Evolutionary conservation across 2,888 invertebrate species (phyloP).

Genomic region (Glyphotaelius pellucidus): DNA sequence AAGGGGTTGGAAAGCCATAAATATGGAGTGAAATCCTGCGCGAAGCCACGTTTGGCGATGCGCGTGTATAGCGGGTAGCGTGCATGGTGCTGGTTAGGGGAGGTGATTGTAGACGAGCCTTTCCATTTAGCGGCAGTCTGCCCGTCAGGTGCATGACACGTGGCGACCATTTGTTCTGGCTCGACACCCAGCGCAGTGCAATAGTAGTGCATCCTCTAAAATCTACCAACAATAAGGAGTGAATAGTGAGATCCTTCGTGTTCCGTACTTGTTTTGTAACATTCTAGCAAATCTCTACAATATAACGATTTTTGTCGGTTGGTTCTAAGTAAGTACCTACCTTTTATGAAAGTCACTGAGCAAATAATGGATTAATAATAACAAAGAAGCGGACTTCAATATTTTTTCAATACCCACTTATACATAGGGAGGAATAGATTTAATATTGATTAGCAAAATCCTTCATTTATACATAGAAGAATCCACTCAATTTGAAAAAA

Average conservation of each 20-base stretch:
- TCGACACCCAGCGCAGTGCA: constrained; percentile 22
- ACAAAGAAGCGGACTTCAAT: too few relatives aligned
- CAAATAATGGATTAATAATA: too few relatives aligned
- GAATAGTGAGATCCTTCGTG: background rate
- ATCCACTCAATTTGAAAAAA: too few relatives aligned
- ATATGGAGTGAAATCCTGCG: constrained; percentile 37
- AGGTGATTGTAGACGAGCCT: constrained; percentile 20
- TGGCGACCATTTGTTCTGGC: constrained; percentile 60
- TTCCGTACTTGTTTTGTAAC: background rate
- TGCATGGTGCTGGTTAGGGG: background rate
- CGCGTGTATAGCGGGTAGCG: background rate
- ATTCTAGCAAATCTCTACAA: background rate
- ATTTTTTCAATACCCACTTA: too few relatives aligned
- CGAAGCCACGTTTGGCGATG: constrained; percentile 35
- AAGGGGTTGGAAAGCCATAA: constrained; percentile 23
- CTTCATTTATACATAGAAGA: too few relatives aligned
- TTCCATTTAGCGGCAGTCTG: constrained; percentile 55
- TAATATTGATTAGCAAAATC: too few relatives aligned
- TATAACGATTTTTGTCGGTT: background rate
- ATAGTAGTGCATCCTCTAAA: background rate
- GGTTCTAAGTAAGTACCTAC: background rate
- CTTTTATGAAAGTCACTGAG: too few relatives aligned
- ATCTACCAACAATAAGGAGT: background rate
- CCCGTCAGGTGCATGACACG: constrained; percentile 61
- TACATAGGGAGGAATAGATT: too few relatives aligned